phyloP scores from a whole-genome alignment of 1,140 invertebrate genomes.

The Bombyx mori region ASM3026992v2 NC_085126.1:9618001-9618500 shows the following conservation, averaged over 20 bases:
- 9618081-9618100: slow-evolving; percentile 97
- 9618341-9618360: slow-evolving; percentile 70
- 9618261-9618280: no score
- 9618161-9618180: no score
- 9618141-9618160: no score
- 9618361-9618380: slow-evolving; percentile 90
- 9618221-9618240: no score
- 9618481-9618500: slow-evolving; percentile 77
- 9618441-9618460: slow-evolving; percentile 91
- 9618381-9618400: slow-evolving; percentile 92
- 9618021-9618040: slow-evolving; percentile 92
- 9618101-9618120: slow-evolving; percentile 63
- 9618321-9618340: no score
- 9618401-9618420: slow-evolving; percentile 97
- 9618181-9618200: no score
- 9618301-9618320: no score
- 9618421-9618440: slow-evolving; percentile 93
- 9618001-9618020: slow-evolving; percentile 96
- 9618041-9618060: slow-evolving; percentile 91
- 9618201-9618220: no score
- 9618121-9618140: no score
- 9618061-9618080: slow-evolving; percentile 91
- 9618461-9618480: slow-evolving; percentile 92
- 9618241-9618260: no score
- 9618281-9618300: no score